Evolutionary conservation across 2,888 invertebrate species (phyloP).

Genomic region (Teleogryllus oceanicus): DNA sequence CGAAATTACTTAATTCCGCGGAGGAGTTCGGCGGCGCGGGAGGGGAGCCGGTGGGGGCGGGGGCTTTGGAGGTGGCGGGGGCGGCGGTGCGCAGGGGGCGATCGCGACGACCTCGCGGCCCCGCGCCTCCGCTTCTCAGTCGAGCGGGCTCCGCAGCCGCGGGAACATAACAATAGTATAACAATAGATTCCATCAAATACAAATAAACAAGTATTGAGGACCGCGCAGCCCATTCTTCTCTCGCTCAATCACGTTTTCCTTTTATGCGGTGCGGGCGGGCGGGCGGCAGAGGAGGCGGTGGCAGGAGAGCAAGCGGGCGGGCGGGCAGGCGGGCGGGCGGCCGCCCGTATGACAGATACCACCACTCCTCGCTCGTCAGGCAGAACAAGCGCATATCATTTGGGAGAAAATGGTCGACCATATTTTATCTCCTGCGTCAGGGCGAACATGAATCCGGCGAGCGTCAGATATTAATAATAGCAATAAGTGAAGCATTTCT

Average conservation of each 20-base stretch:
- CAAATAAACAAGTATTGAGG: constrained; percentile 6
- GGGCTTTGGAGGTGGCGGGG: not conserved
- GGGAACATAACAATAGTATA: not conserved
- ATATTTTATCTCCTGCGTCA: constrained; percentile 30
- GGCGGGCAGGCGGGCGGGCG: not conserved
- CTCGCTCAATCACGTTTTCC: constrained; percentile 18
- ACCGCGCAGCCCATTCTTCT: not conserved
- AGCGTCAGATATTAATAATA: constrained; percentile 31
- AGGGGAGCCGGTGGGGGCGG: not conserved
- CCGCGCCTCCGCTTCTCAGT: not conserved
- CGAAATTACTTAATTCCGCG: not conserved
- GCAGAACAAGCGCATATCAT: constrained; percentile 31
- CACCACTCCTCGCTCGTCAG: not conserved
- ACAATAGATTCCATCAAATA: constrained; percentile 7
- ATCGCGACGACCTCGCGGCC: too few species aligned
- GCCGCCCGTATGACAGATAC: not conserved
- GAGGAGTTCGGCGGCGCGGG: not conserved
- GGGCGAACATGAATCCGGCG: constrained; percentile 19
- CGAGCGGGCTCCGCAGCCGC: not conserved
- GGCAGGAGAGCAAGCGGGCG: not conserved
- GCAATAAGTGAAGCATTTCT: constrained; percentile 30
- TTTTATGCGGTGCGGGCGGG: constrained; percentile 5
- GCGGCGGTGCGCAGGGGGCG: not conserved
- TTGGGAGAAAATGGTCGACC: constrained; percentile 31
- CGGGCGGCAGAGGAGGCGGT: not conserved